A percentile compares a stretch with the other conserved stretches of the same genome.
These are phyloP conservation scores for Nowickia ferox DNA, from an alignment of 2,888 invertebrate genomes.

Conservation along the genomic window DNA sequence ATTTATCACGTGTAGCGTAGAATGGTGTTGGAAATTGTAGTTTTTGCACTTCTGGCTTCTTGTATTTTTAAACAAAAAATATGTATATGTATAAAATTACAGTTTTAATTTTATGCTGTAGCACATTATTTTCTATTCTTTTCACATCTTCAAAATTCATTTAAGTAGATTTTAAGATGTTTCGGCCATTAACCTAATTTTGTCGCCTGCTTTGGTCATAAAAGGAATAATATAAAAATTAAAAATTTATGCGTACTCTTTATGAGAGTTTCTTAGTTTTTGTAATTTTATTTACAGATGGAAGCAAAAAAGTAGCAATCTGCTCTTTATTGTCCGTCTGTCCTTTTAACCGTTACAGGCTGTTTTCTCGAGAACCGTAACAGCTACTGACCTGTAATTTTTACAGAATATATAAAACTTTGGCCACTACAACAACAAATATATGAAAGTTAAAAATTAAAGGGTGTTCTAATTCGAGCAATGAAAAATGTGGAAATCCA, in stretches of 20 bases:
- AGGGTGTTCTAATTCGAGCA: too few species aligned
- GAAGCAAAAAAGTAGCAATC: background rate
- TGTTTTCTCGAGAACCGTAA: too few species aligned
- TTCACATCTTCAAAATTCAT: background rate
- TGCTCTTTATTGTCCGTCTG: too few species aligned
- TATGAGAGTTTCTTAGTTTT: background rate
- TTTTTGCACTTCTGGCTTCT: constrained; percentile 5
- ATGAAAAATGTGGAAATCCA: too few species aligned
- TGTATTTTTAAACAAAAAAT: background rate
- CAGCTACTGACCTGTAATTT: too few species aligned
- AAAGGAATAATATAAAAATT: background rate
- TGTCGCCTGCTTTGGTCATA: background rate
- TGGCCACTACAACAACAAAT: too few species aligned
- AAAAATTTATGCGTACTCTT: background rate
- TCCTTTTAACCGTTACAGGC: too few species aligned
- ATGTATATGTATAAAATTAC: too few species aligned
- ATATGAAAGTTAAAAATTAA: too few species aligned
- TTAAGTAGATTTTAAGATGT: constrained; percentile 13
- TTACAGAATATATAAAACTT: too few species aligned
- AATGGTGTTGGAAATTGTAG: constrained; percentile 41
- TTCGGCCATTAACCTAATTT: constrained; percentile 39
- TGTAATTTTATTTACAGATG: background rate
- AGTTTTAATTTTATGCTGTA: constrained; percentile 1
- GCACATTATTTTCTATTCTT: background rate
- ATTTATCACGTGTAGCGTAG: constrained; percentile 41